These are phyloP conservation scores for Cynopterus sphinx DNA, from an alignment of 2,797 vertebrate genomes.

Conservation along the genomic window DNA sequence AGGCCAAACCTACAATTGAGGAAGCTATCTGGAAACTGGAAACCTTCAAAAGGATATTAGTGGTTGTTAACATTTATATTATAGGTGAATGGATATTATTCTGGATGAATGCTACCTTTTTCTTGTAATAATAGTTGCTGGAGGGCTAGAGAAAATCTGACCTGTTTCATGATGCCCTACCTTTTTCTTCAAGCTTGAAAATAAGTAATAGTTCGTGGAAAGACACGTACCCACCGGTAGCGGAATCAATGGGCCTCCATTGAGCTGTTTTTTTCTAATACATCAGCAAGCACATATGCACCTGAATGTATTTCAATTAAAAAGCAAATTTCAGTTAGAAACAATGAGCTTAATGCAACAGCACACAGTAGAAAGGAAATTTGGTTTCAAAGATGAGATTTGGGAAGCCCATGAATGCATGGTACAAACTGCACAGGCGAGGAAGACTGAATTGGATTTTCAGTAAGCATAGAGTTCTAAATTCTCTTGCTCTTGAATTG, in stretches of 20 bases:
- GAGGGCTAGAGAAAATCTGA: too few species aligned
- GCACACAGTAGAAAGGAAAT: not conserved
- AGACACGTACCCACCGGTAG: not conserved
- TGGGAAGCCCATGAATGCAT: not conserved
- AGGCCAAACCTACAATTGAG: not conserved
- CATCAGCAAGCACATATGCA: not conserved
- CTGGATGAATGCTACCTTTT: not conserved
- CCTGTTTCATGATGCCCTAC: not conserved
- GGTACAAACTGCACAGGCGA: not conserved
- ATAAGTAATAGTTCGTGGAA: not conserved
- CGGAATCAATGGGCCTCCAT: not conserved
- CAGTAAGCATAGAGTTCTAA: not conserved
- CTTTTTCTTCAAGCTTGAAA: not conserved
- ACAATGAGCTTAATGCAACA: not conserved
- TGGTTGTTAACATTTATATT: not conserved
- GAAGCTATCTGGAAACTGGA: not conserved
- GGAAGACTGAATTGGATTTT: not conserved
- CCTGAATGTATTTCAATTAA: not conserved
- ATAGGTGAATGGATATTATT: not conserved
- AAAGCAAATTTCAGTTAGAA: conserved; percentile 34
- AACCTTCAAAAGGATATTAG: not conserved
- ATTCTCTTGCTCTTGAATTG: not conserved
- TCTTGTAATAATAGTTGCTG: not conserved
- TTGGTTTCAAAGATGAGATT: conserved; percentile 31
- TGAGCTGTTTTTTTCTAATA: conserved; percentile 15